Conservation (phyloP, 2,888 invertebrate genomes). For the Portevinia maculata region DNA sequence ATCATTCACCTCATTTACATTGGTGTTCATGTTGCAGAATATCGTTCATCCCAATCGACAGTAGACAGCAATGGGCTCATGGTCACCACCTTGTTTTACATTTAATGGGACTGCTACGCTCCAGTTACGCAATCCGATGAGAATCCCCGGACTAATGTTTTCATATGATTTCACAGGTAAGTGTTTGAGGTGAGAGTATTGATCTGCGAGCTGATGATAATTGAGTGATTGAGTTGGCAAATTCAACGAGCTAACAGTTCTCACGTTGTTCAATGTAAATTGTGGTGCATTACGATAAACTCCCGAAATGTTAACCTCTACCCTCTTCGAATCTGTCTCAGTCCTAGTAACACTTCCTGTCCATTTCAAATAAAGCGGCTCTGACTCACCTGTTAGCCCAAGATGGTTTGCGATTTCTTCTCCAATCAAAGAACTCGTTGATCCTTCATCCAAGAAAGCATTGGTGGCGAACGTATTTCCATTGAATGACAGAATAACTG, state of each 20-base stretch:
- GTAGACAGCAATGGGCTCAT: background rate
- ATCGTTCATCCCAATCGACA: background rate
- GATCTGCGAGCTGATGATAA: background rate
- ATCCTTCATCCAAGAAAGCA: slow-evolving; percentile 11
- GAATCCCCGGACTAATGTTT: background rate
- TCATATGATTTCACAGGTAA: background rate
- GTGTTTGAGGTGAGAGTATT: background rate
- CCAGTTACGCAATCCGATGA: background rate
- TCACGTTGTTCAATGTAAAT: background rate
- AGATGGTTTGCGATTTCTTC: slow-evolving; percentile 13
- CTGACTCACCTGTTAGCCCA: background rate
- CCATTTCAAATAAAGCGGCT: slow-evolving; percentile 31
- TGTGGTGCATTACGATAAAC: background rate
- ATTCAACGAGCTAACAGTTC: background rate
- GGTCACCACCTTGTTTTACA: slow-evolving; percentile 12
- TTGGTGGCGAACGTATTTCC: background rate
- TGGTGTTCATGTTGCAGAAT: too few species aligned
- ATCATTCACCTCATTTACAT: too few species aligned
- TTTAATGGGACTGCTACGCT: slow-evolving; percentile 38
- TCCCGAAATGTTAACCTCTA: background rate
- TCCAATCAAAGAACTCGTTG: slow-evolving; percentile 12
- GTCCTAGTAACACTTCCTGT: slow-evolving; percentile 8
- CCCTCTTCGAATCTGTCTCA: slow-evolving; percentile 1
- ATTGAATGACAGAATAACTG: slow-evolving; percentile 12
- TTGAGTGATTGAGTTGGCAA: background rate